Conservation (phyloP, 2,113 vertebrate genomes). For the Pedionomus torquatus region DNA sequence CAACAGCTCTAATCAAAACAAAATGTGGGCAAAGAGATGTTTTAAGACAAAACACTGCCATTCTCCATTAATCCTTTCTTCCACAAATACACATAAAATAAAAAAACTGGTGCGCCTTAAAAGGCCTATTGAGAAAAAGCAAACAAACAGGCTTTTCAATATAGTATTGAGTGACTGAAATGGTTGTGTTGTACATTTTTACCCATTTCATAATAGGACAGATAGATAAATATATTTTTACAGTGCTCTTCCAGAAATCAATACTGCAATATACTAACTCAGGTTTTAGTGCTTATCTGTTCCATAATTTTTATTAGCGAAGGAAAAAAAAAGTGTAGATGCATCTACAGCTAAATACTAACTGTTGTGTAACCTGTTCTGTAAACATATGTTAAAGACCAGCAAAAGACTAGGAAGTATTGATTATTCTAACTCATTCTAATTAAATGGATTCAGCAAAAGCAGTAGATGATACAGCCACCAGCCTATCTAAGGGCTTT, state of each 20-base stretch:
- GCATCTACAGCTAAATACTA: background rate
- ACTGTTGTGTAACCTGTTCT: background rate
- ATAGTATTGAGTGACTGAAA: background rate
- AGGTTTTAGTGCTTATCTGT: background rate
- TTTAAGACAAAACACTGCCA: background rate
- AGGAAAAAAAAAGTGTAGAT: background rate
- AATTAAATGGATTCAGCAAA: background rate
- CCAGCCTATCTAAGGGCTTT: background rate
- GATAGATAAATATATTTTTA: slow-evolving; percentile 35
- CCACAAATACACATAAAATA: background rate
- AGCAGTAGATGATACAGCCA: background rate
- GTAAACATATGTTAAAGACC: background rate
- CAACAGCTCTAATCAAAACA: background rate
- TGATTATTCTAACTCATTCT: background rate
- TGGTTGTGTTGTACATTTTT: background rate
- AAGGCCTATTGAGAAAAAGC: background rate
- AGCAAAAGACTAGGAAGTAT: background rate
- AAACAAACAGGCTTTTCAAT: background rate
- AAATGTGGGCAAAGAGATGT: background rate
- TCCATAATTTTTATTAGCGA: slow-evolving; percentile 26
- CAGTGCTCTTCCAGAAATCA: slow-evolving; percentile 15
- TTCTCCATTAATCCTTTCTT: background rate
- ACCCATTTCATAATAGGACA: slow-evolving; percentile 36
- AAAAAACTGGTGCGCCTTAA: background rate
- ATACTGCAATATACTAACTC: slow-evolving; percentile 11